Conservation (phyloP, 2,797 vertebrate genomes). For the Schizopygopsis pylzovi region DNA sequence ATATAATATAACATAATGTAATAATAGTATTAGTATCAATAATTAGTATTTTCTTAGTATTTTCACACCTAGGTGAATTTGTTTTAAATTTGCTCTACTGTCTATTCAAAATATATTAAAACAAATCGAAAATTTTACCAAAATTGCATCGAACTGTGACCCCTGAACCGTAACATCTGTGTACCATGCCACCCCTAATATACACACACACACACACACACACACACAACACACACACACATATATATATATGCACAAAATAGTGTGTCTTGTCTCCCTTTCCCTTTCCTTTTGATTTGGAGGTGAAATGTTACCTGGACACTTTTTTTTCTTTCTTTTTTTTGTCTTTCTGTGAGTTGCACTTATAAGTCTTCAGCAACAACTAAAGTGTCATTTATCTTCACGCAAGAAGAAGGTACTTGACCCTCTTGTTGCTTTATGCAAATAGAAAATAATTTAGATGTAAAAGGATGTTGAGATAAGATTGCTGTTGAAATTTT, state of each 20-base stretch:
- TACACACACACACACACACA: too few species aligned
- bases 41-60: too few species aligned
- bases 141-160: too few species aligned
- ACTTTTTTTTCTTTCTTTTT: background rate
- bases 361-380: background rate
- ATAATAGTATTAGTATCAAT: too few species aligned
- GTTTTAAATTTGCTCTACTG: too few species aligned
- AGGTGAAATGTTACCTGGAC: background rate
- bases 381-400: conserved; percentile 23
- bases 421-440: conserved; percentile 22
- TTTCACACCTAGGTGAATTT: too few species aligned
- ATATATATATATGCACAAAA: background rate
- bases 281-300: background rate
- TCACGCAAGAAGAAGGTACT: background rate
- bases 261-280: background rate
- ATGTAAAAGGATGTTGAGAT: conserved; percentile 20
- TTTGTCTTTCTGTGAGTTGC: background rate
- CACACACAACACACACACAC: too few species aligned
- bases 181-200: too few species aligned
- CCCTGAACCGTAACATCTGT: too few species aligned
- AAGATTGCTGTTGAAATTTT: background rate
- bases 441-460: conserved; percentile 13
- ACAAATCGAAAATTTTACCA: too few species aligned
- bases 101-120: too few species aligned
- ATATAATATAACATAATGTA: too few species aligned